Evolutionary conservation across 1,140 invertebrate genomes (phyloP).

Genomic region (Thrips palmi): DNA sequence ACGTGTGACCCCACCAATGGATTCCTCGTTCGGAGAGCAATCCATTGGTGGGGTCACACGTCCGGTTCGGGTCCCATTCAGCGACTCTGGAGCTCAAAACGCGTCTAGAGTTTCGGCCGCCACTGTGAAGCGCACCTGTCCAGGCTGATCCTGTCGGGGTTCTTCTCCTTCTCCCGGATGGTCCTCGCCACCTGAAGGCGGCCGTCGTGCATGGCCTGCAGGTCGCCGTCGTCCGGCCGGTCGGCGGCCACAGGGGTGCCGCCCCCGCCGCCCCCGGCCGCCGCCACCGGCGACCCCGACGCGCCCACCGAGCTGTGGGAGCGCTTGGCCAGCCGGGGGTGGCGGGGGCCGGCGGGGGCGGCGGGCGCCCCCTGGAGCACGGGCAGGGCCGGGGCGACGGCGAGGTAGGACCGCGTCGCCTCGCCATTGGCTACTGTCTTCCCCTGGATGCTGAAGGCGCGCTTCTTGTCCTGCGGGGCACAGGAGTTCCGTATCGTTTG

Average conservation of each 20-base stretch:
- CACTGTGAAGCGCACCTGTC: constrained; percentile 30
- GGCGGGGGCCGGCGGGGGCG: constrained; percentile 11
- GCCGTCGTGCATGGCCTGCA: constrained; percentile 22
- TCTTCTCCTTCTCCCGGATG: constrained; percentile 45
- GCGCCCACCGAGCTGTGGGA: constrained; percentile 6
- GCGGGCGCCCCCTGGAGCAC: no score
- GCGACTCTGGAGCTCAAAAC: background rate
- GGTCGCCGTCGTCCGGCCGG: background rate
- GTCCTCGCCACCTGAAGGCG: constrained; percentile 42
- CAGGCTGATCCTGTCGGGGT: constrained; percentile 57
- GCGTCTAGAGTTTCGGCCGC: background rate
- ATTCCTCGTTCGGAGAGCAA: no score
- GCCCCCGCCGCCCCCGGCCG: background rate
- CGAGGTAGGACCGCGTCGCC: background rate
- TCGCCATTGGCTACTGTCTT: constrained; percentile 1
- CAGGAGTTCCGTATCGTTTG: no score
- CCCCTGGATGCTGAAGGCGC: background rate
- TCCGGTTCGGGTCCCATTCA: background rate
- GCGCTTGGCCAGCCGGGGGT: constrained; percentile 12
- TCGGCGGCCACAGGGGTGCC: background rate
- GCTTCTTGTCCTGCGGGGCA: constrained; percentile 2
- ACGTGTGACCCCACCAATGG: no score
- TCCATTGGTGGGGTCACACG: no score
- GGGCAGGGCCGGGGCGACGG: constrained; percentile 10
- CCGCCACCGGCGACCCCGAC: constrained; percentile 6